Conservation (phyloP, 2,113 vertebrate species). For the Xerus inauris region DNA sequence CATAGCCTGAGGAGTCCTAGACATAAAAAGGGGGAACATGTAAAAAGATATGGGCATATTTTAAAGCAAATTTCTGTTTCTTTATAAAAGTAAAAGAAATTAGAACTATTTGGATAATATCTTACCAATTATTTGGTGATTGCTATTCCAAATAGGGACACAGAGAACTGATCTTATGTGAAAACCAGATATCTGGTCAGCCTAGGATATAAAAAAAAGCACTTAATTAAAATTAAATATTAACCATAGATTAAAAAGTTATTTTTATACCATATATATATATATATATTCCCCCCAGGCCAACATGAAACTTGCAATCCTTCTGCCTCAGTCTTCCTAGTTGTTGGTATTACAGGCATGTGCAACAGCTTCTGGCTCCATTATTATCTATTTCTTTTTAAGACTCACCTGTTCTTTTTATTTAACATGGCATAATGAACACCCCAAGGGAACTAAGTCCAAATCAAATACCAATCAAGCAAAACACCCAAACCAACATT, state of each 20-base stretch:
- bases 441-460: neutral
- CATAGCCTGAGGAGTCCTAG: neutral
- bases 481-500: neutral
- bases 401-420: neutral
- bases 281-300: neutral
- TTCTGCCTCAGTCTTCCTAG: neutral
- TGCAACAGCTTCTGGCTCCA: neutral
- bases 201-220: slow-evolving; percentile 87
- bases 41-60: neutral
- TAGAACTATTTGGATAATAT: neutral
- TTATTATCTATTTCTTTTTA: neutral
- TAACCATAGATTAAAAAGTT: neutral
- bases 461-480: neutral
- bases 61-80: slow-evolving; percentile 39
- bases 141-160: slow-evolving; percentile 99
- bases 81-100: slow-evolving; percentile 43
- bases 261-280: neutral
- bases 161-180: slow-evolving; percentile 98
- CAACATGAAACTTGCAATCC: neutral
- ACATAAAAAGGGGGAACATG: slow-evolving; percentile 48
- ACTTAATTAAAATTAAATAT: slow-evolving; percentile 69
- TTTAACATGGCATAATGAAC: slow-evolving; percentile 11
- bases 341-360: neutral
- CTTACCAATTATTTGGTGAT: slow-evolving; percentile 99
- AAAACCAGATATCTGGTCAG: slow-evolving; percentile 98